Conservation (phyloP, 2,113 vertebrate genomes). For the Lepus americanus region DNA sequence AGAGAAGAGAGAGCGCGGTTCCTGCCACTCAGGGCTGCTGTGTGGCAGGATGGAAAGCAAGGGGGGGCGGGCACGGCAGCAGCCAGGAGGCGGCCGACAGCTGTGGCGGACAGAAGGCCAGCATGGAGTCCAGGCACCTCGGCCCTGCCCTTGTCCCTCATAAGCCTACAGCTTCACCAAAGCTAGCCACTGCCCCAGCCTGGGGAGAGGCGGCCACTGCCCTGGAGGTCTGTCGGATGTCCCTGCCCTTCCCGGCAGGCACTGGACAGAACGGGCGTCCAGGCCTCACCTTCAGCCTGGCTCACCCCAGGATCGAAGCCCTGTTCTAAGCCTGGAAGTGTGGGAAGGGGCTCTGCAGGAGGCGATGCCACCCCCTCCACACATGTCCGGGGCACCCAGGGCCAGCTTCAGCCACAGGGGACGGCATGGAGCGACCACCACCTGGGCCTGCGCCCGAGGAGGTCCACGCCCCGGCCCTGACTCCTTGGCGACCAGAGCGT, state of each 20-base stretch:
- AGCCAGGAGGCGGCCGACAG: too few species aligned
- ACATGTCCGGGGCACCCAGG: not conserved
- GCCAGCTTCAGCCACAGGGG: not conserved
- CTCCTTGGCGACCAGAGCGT: not conserved
- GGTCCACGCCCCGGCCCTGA: too few species aligned
- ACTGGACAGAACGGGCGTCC: too few species aligned
- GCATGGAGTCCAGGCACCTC: accelerated
- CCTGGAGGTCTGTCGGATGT: too few species aligned
- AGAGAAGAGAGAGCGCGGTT: accelerated
- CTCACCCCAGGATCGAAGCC: too few species aligned
- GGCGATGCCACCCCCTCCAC: not conserved
- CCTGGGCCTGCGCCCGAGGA: accelerated
- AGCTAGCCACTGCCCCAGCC: not conserved
- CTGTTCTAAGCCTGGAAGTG: not conserved
- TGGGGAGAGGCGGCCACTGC: accelerated
- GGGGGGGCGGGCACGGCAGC: too few species aligned
- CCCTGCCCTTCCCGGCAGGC: not conserved
- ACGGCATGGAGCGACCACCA: accelerated
- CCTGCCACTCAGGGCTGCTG: not conserved
- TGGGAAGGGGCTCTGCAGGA: not conserved
- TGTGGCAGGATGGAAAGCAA: not conserved
- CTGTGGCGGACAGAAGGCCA: not conserved
- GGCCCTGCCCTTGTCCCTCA: not conserved
- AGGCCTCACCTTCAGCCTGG: too few species aligned
- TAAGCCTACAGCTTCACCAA: not conserved